A percentile compares a stretch with the other conserved stretches of the same genome.
Conservation (phyloP, 2,888 invertebrate genomes). For the Sphinx pinastri region DNA sequence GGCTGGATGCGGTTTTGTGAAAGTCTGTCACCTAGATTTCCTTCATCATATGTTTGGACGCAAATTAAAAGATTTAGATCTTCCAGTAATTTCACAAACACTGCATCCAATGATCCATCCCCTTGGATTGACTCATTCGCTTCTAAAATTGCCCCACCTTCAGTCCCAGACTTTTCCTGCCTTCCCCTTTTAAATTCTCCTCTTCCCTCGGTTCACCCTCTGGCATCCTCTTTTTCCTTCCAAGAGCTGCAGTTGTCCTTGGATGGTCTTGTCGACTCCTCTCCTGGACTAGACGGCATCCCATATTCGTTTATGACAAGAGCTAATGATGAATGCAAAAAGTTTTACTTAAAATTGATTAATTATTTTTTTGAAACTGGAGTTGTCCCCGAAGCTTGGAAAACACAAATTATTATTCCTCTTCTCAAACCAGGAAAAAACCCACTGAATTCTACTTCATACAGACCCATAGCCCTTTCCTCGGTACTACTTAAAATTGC, state of each 20-base stretch:
- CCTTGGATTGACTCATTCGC: too few species aligned
- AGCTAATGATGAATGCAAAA: background rate
- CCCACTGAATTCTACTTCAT: constrained; percentile 30
- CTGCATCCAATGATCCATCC: too few species aligned
- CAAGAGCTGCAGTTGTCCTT: background rate
- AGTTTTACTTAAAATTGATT: background rate
- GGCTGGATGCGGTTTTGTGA: too few species aligned
- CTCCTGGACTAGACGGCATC: constrained; percentile 4
- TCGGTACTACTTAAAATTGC: constrained; percentile 35
- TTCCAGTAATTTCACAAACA: too few species aligned
- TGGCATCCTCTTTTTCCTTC: too few species aligned
- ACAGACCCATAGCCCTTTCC: constrained; percentile 40
- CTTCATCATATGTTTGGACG: too few species aligned
- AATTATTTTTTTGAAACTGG: background rate
- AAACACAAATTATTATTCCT: constrained; percentile 39
- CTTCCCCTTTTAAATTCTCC: too few species aligned
- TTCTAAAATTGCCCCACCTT: too few species aligned
- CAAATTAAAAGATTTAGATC: too few species aligned
- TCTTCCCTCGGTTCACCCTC: too few species aligned
- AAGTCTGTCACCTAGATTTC: too few species aligned
- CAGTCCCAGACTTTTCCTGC: too few species aligned
- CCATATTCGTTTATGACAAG: background rate
- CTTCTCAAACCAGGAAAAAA: constrained; percentile 40
- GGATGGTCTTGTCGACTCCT: background rate
- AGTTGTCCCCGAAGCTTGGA: constrained; percentile 36